A percentile compares a stretch with the other conserved stretches of the same genome.
Evolutionary conservation across 2,113 vertebrate genomes (phyloP).

Genomic region (Donacobius atricapilla): DNA sequence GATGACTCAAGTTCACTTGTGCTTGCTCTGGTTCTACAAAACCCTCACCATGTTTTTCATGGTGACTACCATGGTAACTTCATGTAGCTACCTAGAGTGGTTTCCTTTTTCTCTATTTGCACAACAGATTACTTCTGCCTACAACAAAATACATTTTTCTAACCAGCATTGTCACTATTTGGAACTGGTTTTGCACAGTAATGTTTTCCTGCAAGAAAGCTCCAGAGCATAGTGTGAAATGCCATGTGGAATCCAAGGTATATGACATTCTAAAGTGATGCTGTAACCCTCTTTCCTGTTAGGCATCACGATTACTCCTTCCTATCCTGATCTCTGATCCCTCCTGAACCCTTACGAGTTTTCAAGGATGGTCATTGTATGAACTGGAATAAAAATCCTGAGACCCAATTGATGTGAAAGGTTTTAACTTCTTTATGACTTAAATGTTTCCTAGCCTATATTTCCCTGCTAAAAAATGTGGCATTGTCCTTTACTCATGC

Average conservation of each 20-base stretch:
- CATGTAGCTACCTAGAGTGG: background rate
- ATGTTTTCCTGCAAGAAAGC: background rate
- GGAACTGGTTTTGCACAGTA: background rate
- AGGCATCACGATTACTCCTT: background rate
- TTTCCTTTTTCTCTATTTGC: background rate
- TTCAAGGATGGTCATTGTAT: background rate
- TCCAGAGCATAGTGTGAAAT: background rate
- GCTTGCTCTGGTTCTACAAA: background rate
- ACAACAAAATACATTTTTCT: background rate
- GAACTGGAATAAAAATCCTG: background rate
- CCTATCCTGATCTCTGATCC: background rate
- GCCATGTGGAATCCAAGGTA: accelerated
- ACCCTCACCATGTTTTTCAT: background rate
- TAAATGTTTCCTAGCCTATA: background rate
- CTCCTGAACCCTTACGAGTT: background rate
- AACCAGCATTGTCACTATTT: background rate
- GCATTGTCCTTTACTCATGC: background rate
- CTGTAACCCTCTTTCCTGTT: background rate
- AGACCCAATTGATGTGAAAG: background rate
- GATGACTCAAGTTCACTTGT: background rate
- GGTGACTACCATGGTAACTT: background rate
- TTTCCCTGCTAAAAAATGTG: background rate
- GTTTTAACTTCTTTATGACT: background rate
- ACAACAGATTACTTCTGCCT: background rate
- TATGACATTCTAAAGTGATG: background rate